Evolutionary conservation across 2,888 invertebrate species (phyloP).

Genomic region (Baccha elongata): DNA sequence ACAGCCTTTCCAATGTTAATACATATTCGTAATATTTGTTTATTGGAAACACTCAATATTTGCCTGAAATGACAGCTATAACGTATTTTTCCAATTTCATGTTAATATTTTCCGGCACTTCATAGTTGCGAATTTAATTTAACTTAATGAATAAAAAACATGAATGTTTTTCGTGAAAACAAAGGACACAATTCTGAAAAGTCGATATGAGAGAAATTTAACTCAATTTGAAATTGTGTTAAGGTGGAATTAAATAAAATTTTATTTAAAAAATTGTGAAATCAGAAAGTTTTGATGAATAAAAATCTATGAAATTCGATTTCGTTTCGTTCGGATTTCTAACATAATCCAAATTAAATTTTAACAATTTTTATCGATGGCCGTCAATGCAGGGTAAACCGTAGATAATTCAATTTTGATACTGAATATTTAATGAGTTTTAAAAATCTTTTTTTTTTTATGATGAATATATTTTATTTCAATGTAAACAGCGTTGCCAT

Average conservation of each 20-base stretch:
- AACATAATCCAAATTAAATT: too few species aligned
- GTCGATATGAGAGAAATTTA: neutral
- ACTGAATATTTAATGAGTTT: too few species aligned
- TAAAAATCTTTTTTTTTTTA: too few species aligned
- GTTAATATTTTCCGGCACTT: slow-evolving; percentile 5
- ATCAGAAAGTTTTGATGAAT: neutral
- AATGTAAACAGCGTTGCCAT: too few species aligned
- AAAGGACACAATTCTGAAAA: neutral
- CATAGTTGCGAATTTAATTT: neutral
- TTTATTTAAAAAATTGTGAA: neutral
- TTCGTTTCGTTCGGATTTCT: too few species aligned
- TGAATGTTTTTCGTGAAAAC: neutral
- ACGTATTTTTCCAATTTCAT: slow-evolving; percentile 1
- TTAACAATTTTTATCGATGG: too few species aligned
- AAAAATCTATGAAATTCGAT: too few species aligned
- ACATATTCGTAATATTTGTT: neutral
- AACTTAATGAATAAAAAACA: slow-evolving; percentile 2
- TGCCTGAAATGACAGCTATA: neutral
- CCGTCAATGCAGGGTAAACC: too few species aligned
- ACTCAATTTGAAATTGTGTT: neutral
- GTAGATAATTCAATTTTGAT: too few species aligned
- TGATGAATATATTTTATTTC: too few species aligned
- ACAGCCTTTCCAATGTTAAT: neutral
- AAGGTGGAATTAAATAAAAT: neutral
- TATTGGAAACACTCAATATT: neutral